Evolutionary conservation across 2,113 vertebrate species (phyloP).

Genomic region (Micronisus gabar): DNA sequence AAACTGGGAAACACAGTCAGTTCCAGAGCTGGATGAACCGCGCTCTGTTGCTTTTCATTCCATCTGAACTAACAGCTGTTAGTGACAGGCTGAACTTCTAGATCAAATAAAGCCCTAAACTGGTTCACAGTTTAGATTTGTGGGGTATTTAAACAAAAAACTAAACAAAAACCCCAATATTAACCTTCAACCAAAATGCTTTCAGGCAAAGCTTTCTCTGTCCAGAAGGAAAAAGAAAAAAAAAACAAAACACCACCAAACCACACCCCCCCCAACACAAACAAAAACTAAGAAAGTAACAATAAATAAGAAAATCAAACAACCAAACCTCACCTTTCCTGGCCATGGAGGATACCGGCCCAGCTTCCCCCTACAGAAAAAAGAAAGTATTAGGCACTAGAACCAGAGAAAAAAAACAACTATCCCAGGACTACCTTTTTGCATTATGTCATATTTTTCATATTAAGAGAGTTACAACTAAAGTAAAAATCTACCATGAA

Average conservation of each 20-base stretch:
- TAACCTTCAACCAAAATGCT: not conserved
- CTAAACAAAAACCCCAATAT: not conserved
- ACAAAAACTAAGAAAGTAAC: not conserved
- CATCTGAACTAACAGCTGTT: not conserved
- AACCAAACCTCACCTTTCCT: constrained; percentile 85
- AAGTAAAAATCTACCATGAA: not conserved
- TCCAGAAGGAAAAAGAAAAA: not conserved
- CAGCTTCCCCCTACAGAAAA: constrained; percentile 90
- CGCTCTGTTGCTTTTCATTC: not conserved
- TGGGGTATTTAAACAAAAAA: not conserved
- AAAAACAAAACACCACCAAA: not conserved
- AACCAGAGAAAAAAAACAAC: not conserved
- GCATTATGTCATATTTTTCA: not conserved
- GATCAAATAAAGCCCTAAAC: not conserved
- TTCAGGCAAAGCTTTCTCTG: not conserved
- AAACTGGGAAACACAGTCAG: not conserved
- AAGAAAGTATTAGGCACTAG: constrained; percentile 18
- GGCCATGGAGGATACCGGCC: constrained; percentile 98
- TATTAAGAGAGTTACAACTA: not conserved
- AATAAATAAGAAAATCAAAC: not conserved
- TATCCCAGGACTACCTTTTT: not conserved
- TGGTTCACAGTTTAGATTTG: not conserved
- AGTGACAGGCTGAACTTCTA: not conserved
- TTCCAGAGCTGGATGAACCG: not conserved
- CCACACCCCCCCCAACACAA: not conserved